Conservation (phyloP, 2,888 invertebrate genomes). For the Eucera pruinosa region DNA sequence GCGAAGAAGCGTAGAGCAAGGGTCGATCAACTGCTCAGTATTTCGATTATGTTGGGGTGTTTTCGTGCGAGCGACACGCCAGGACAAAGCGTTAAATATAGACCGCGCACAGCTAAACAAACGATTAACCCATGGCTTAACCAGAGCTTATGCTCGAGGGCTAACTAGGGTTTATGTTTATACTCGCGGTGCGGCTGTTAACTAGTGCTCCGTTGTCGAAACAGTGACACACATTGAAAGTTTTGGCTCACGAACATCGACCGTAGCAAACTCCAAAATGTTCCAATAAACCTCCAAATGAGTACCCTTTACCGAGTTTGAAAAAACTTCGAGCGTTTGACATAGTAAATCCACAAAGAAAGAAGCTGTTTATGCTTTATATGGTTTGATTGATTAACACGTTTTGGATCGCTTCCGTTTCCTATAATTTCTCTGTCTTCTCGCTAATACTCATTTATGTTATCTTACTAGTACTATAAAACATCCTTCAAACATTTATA, state of each 20-base stretch:
- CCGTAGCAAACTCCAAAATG: constrained; percentile 8
- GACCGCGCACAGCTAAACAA: constrained; percentile 74
- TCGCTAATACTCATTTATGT: too few relatives aligned
- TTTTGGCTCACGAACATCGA: constrained; percentile 30
- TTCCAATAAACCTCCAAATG: constrained; percentile 12
- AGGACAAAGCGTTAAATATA: constrained; percentile 74
- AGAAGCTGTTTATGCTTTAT: not conserved
- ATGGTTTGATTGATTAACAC: too few relatives aligned
- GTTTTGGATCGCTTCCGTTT: too few relatives aligned
- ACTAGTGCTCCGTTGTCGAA: constrained; percentile 68
- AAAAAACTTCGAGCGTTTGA: not conserved
- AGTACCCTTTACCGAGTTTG: constrained; percentile 7
- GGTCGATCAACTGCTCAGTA: constrained; percentile 30
- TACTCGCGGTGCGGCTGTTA: constrained; percentile 64
- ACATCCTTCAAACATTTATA: too few relatives aligned
- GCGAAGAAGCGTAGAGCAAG: not conserved
- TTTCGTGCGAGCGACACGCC: constrained; percentile 71
- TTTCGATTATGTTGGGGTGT: constrained; percentile 74
- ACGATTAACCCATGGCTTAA: constrained; percentile 79
- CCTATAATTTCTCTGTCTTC: too few relatives aligned
- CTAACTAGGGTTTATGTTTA: constrained; percentile 75
- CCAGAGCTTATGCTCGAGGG: constrained; percentile 73
- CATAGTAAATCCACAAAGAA: not conserved
- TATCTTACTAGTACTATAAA: too few relatives aligned
- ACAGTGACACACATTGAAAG: constrained; percentile 60